phyloP scores from a whole-genome alignment of 2,888 invertebrate genomes.

The Epistrophella euchroma region DNA sequence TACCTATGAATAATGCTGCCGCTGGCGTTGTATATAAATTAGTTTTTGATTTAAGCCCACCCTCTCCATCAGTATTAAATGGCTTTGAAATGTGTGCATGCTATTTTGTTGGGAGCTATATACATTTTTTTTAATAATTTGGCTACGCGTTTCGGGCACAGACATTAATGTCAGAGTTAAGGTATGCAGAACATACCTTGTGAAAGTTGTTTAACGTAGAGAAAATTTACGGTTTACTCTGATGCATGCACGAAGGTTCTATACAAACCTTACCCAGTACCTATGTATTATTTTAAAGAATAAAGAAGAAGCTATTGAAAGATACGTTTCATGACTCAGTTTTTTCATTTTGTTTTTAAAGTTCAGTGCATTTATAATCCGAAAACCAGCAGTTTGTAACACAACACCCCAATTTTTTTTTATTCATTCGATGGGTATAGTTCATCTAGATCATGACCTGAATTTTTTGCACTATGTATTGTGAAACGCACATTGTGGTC shows the following conservation, averaged over 20 bases:
- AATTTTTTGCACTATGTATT: too few species aligned
- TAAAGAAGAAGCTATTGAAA: background rate
- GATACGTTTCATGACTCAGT: too few species aligned
- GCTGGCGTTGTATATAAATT: conserved; percentile 67
- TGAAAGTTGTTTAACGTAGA: background rate
- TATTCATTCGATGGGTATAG: too few species aligned
- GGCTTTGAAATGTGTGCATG: conserved; percentile 4
- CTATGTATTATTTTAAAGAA: background rate
- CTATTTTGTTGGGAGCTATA: background rate
- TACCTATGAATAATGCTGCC: conserved; percentile 34
- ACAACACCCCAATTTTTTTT: too few species aligned
- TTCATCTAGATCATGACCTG: too few species aligned
- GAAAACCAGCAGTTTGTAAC: too few species aligned
- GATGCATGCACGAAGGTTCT: background rate
- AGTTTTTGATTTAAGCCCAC: conserved; percentile 69
- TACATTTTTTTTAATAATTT: conserved; percentile 55
- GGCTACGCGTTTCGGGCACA: conserved; percentile 36
- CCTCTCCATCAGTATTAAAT: conserved; percentile 28
- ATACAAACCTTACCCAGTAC: background rate
- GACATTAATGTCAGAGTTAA: conserved; percentile 36
- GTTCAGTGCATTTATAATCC: too few species aligned
- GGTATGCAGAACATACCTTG: background rate
- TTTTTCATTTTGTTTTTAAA: too few species aligned
- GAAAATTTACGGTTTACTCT: background rate
- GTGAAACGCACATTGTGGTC: too few species aligned